phyloP scores from a whole-genome alignment of 2,797 vertebrate species.

The Hybognathus amarus region DNA sequence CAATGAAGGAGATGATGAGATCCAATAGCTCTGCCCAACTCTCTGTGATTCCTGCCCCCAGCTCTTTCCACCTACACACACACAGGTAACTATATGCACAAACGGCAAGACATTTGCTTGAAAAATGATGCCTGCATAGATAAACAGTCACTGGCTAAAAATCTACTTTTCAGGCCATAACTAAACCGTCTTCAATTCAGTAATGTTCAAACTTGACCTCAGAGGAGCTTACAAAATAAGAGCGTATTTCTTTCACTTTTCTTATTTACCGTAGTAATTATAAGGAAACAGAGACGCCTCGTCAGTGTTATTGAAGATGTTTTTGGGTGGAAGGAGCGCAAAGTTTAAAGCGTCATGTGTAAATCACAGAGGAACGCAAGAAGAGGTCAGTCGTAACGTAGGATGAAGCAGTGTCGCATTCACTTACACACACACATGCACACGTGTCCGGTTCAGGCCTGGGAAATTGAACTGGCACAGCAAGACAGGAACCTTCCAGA shows the following conservation, averaged over 20 bases:
- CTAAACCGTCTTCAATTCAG: constrained; percentile 38
- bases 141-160: constrained; percentile 48
- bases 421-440: constrained; percentile 2
- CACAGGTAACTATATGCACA: constrained; percentile 28
- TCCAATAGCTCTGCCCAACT: constrained; percentile 58
- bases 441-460: constrained; percentile 24
- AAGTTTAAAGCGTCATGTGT: background rate
- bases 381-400: constrained; percentile 6
- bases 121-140: constrained; percentile 48
- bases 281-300: constrained; percentile 43
- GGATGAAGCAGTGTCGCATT: background rate
- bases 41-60: constrained; percentile 49
- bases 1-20: constrained; percentile 67
- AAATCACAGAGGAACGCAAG: background rate
- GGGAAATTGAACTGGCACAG: constrained; percentile 36
- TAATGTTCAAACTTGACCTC: constrained; percentile 44
- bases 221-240: constrained; percentile 25
- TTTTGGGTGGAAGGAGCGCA: constrained; percentile 11
- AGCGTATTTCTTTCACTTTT: constrained; percentile 24
- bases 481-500: constrained; percentile 48
- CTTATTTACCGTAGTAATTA: background rate
- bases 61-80: constrained; percentile 46
- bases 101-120: constrained; percentile 14
- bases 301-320: constrained; percentile 44
- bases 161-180: constrained; percentile 45